phyloP scores from a whole-genome alignment of 2,888 invertebrate genomes.

The Tinea pellionella region DNA sequence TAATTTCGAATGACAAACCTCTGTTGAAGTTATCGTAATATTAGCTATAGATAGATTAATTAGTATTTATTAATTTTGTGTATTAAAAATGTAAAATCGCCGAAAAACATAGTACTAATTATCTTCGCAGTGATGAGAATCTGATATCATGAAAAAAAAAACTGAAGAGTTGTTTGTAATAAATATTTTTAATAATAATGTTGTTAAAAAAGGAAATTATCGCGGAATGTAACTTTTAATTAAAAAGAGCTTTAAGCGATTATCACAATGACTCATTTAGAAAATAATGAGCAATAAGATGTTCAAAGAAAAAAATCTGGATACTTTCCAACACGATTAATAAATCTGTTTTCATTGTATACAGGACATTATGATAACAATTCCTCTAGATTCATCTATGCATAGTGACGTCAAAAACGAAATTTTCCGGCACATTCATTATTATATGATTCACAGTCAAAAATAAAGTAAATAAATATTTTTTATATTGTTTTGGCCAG shows the following conservation, averaged over 20 bases:
- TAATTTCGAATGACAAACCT: background rate
- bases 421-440: background rate
- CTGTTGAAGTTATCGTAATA: background rate
- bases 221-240: background rate
- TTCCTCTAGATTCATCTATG: background rate
- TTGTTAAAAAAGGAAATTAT: background rate
- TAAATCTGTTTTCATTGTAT: constrained; percentile 6
- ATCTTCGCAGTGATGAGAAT: background rate
- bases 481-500: background rate
- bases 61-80: no score
- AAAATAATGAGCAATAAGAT: constrained; percentile 9
- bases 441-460: background rate
- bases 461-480: background rate
- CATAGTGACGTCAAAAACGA: background rate
- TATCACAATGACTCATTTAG: constrained; percentile 3
- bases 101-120: background rate
- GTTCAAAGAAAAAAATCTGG: constrained; percentile 6
- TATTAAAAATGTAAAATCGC: no score
- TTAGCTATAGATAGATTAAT: background rate
- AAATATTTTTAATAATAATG: background rate
- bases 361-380: background rate
- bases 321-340: constrained; percentile 12
- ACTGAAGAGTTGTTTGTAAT: background rate
- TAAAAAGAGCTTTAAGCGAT: constrained; percentile 4
- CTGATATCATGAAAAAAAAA: no score